These are phyloP conservation scores for Lepidochitona cinerea DNA, from an alignment of 2,888 invertebrate genomes.

Conservation along the genomic window DNA sequence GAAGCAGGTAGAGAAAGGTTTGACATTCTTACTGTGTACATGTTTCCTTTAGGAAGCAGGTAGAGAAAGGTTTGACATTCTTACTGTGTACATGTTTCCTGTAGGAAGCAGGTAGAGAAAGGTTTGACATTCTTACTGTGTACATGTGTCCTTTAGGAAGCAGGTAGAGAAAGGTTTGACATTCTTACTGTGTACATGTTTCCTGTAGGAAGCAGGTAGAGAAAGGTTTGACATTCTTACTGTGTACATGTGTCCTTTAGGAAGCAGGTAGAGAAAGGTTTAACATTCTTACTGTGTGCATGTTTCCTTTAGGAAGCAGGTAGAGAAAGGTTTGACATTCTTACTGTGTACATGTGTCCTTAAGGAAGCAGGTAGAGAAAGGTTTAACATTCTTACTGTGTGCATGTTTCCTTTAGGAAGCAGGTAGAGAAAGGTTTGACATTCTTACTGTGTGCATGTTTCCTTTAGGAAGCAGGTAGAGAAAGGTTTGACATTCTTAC, in stretches of 20 bases:
- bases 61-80: constrained; percentile 86
- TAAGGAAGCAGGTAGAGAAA: constrained; percentile 77
- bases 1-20: constrained; percentile 79
- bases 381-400: constrained; percentile 86
- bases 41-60: constrained; percentile 63
- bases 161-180: constrained; percentile 82
- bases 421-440: constrained; percentile 82
- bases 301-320: constrained; percentile 63
- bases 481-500: constrained; percentile 83
- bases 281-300: constrained; percentile 87
- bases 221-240: constrained; percentile 83
- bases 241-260: too few relatives aligned
- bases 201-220: constrained; percentile 77
- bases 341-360: too few relatives aligned
- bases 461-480: constrained; percentile 77
- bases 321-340: constrained; percentile 86
- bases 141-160: too few relatives aligned
- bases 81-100: too few relatives aligned
- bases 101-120: constrained; percentile 77
- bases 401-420: too few relatives aligned
- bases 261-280: constrained; percentile 79
- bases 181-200: too few relatives aligned
- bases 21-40: constrained; percentile 87
- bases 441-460: too few relatives aligned
- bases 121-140: constrained; percentile 86